Base-by-base conservation (phyloP, 2,113 vertebrate species). In the Syngnathoides biaculeatus region DNA sequence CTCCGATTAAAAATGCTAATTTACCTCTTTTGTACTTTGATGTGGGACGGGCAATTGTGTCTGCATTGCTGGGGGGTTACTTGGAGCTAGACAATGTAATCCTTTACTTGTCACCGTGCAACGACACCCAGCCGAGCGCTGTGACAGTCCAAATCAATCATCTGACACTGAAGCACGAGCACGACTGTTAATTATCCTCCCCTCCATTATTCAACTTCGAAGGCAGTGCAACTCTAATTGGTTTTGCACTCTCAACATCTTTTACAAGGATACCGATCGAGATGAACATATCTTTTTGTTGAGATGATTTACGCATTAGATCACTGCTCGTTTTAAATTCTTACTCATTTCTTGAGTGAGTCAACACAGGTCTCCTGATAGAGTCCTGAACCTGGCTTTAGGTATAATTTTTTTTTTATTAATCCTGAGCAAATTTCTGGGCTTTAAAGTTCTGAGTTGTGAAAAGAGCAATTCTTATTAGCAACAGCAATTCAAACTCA, bases 1-100 rank as follows among this genome's bases (percentile, higher is more conserved):
- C 89, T 81, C 92, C 95, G 93, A 96, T 94, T 95, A 94, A 93
- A 95, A 93, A 95, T 95, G 94, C 93, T 95, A 94, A 95, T 94
- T 91, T 87, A 20, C 35, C 87, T 68, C 87, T 83, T 87, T 89
- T 90, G 85, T 82, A 87, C 96, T 96, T 96, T 97, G 95, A 97
- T 92, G 95, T 96, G 89, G 86, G 88, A 81, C 55, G 80, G 90
- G 94, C 93, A 93, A 95, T 93, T 91, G 82, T 80, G 91, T 79
- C 71, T 50, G 79, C 66, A 1, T 83, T 45, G 80, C 59, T 22
- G 65, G 75, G 76, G 73, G 70, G 66, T 70, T 42, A 35, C 64
- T 74, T 78, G 84, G 80, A 53, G 53, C 70, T 69, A 84, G 87
- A 88, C 78, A 63, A 77, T 79, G 78, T 86, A 80, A 88, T 89